Conservation (phyloP, 2,888 invertebrate genomes). For the Ormyrus nitidulus region DNA sequence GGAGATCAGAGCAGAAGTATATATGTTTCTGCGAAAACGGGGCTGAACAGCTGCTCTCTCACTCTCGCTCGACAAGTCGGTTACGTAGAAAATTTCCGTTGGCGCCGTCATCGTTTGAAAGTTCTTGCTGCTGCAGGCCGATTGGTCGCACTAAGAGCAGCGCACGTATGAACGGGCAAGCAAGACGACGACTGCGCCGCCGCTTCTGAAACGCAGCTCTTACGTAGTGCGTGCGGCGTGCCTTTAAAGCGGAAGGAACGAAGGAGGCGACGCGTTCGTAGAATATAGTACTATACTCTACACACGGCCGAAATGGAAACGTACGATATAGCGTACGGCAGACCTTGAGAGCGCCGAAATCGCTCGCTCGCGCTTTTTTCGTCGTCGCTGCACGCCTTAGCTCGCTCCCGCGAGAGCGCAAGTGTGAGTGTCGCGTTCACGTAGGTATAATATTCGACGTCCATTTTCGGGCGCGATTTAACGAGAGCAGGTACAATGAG, state of each 20-base stretch:
- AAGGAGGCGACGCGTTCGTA: background rate
- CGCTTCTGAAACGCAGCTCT: too few species aligned
- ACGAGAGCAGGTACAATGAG: slow-evolving; percentile 28
- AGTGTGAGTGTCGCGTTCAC: background rate
- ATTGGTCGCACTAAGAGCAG: too few species aligned
- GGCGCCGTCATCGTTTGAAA: too few species aligned
- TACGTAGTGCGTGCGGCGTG: too few species aligned
- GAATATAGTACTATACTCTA: slow-evolving; percentile 18
- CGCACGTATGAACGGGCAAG: slow-evolving; percentile 36
- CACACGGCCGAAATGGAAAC: slow-evolving; percentile 29
- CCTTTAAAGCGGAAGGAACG: too few species aligned
- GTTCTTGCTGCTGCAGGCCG: too few species aligned
- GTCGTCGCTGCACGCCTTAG: background rate
- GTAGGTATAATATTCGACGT: background rate
- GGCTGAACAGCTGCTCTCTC: too few species aligned
- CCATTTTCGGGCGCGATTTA: background rate
- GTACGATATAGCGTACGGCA: slow-evolving; percentile 41
- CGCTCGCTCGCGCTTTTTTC: too few species aligned
- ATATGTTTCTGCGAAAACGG: too few species aligned
- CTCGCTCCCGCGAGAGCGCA: background rate
- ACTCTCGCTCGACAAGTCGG: too few species aligned
- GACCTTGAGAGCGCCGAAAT: slow-evolving; percentile 26
- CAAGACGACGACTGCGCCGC: background rate
- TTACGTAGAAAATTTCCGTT: too few species aligned
- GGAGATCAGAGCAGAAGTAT: too few species aligned